Evolutionary conservation across 2,888 invertebrate genomes (phyloP).

Genomic region (Andrena haemorrhoa): DNA sequence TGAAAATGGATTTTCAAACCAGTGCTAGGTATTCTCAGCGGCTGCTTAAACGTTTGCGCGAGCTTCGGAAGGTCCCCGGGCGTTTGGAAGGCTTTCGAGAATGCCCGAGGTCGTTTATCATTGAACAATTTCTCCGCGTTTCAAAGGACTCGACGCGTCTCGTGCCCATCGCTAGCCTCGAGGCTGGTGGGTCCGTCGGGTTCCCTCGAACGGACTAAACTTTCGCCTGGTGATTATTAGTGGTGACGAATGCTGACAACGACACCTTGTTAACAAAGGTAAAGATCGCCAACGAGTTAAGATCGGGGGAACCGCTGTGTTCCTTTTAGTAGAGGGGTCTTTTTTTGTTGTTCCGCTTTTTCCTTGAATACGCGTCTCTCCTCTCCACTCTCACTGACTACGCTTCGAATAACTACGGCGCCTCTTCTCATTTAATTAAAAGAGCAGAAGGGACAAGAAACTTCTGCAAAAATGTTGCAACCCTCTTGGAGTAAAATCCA

Average conservation of each 20-base stretch:
- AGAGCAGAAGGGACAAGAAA: too few species aligned
- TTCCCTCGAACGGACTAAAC: slow-evolving; percentile 28
- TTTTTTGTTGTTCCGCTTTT: not conserved
- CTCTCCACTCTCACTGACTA: not conserved
- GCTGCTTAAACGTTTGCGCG: not conserved
- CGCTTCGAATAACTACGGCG: not conserved
- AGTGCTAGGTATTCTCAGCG: not conserved
- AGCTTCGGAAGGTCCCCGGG: too few species aligned
- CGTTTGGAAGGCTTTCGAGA: too few species aligned
- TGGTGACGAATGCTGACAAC: slow-evolving; percentile 34
- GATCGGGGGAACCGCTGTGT: not conserved
- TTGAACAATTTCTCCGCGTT: not conserved
- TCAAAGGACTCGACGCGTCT: not conserved
- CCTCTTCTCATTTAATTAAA: not conserved
- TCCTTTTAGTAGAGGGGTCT: not conserved
- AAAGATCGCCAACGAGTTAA: slow-evolving; percentile 22
- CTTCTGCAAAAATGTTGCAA: too few species aligned
- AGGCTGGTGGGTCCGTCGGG: not conserved
- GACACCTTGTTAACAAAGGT: slow-evolving; percentile 34
- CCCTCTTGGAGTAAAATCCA: too few species aligned
- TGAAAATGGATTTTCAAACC: not conserved
- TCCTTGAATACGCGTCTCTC: not conserved
- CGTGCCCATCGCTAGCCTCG: slow-evolving; percentile 7
- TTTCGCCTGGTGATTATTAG: slow-evolving; percentile 28
- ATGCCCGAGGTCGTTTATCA: not conserved